Base-by-base conservation (phyloP, 2,888 invertebrate species). In the Dromius quadrimaculatus region DNA sequence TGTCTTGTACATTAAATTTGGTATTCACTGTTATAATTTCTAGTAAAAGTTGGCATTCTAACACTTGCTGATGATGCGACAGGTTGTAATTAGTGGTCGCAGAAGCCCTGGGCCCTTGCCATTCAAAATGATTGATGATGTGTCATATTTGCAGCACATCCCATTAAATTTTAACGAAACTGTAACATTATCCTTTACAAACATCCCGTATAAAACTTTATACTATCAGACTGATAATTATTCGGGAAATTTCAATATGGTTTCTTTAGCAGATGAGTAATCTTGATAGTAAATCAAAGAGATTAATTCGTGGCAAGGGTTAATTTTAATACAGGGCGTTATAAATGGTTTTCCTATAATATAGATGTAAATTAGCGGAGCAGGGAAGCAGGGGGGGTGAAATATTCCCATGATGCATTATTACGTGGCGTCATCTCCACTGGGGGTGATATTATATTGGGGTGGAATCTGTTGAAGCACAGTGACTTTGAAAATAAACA, bases 81-180 rank as follows among this genome's bases (percentile, higher is more conserved):
- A 64, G 47, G 64, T 64, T 64, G 64, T 64, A 64, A 64, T 64
- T 64, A 64, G 64, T 64, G 47, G 64, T 50, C 34, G 64, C 22
- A 6, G 22, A 15, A 11, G 2, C 17, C 45, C 15, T 17, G 5
- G 19, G 15, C 54, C 41, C 41, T 23, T 54, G 62, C 41, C 62
- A 62, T 22, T 62, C 62, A 62, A 22, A 9, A 17, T 41, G 62
- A 62, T 62, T 62, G 62, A 62, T 62, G 62, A 62, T 23, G 62
- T 41, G 62, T 62, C 62, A 62, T 62, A 62, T 62, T 62, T 62
- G 62, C 62, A 62, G 38, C 62, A 15, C 62, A 20, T 23, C 62
- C 41, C 41, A 43, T n/a, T n/a, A n/a, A n/a, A n/a, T n/a, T n/a
- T n/a, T 47, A 19, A 47, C 47, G 22, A 15, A 4, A 41, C 23